Evolutionary conservation across 2,113 vertebrate genomes (phyloP).

Genomic region (Lanius collurio): DNA sequence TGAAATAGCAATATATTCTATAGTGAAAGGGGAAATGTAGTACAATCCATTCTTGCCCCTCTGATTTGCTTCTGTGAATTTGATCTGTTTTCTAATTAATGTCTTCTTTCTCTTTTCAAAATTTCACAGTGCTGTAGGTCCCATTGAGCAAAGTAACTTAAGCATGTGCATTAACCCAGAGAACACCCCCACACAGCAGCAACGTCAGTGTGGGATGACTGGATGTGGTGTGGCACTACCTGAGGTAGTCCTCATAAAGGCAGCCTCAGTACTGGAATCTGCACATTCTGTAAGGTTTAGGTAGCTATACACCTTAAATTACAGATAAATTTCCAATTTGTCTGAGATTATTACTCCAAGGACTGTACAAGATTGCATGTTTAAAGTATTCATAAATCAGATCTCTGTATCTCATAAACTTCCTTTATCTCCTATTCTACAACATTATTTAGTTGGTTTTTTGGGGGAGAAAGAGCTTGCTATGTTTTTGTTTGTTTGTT

Average conservation of each 20-base stretch:
- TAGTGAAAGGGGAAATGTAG: not conserved
- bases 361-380: not conserved
- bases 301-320: not conserved
- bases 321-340: not conserved
- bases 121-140: not conserved
- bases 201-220: rapidly evolving
- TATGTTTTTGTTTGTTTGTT: rapidly evolving
- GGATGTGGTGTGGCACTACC: too few relatives aligned
- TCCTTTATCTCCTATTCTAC: not conserved
- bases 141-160: not conserved
- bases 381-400: not conserved
- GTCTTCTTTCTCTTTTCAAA: not conserved
- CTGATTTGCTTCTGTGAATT: not conserved
- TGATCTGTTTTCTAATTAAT: not conserved
- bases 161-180: not conserved
- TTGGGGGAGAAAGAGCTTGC: rapidly evolving
- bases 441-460: not conserved
- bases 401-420: not conserved
- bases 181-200: not conserved
- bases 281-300: not conserved
- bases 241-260: not conserved
- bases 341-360: not conserved
- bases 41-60: not conserved
- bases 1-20: not conserved
- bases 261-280: not conserved